phyloP scores from a whole-genome alignment of 2,888 invertebrate genomes.

The Cremastinae sp. region DNA sequence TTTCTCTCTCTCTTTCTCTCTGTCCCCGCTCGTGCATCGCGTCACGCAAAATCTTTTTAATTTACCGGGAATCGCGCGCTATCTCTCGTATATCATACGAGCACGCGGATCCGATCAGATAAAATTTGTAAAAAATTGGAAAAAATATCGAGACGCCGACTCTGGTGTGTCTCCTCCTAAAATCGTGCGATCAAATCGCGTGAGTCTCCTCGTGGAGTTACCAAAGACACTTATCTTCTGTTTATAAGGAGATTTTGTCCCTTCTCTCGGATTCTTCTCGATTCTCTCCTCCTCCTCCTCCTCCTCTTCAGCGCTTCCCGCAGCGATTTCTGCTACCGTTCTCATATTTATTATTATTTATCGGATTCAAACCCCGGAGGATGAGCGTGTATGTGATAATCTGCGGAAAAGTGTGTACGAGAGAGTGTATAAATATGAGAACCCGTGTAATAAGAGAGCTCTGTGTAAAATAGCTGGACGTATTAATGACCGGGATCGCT shows the following conservation, averaged over 20 bases:
- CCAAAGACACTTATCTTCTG: slow-evolving; percentile 52
- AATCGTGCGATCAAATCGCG: slow-evolving; percentile 56
- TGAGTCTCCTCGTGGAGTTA: slow-evolving; percentile 43
- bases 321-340: slow-evolving; percentile 43
- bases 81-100: slow-evolving; percentile 60
- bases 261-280: slow-evolving; percentile 14
- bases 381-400: slow-evolving; percentile 5
- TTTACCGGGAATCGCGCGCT: slow-evolving; percentile 55
- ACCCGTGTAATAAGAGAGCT: slow-evolving; percentile 3
- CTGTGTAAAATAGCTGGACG: slow-evolving; percentile 40
- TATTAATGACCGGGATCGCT: slow-evolving; percentile 67
- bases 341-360: slow-evolving; percentile 9
- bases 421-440: neutral
- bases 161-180: slow-evolving; percentile 11
- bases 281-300: slow-evolving; percentile 15
- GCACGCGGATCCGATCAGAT: slow-evolving; percentile 63
- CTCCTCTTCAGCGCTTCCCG: slow-evolving; percentile 10
- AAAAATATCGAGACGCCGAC: slow-evolving; percentile 28
- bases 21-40: slow-evolving; percentile 31
- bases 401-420: neutral
- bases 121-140: slow-evolving; percentile 41
- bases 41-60: slow-evolving; percentile 52
- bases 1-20: neutral
- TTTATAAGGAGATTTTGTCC: slow-evolving; percentile 38
- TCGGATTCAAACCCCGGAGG: slow-evolving; percentile 12